These are phyloP conservation scores for Athene noctua DNA, from an alignment of 2,113 vertebrate species.

Conservation along the genomic window DNA sequence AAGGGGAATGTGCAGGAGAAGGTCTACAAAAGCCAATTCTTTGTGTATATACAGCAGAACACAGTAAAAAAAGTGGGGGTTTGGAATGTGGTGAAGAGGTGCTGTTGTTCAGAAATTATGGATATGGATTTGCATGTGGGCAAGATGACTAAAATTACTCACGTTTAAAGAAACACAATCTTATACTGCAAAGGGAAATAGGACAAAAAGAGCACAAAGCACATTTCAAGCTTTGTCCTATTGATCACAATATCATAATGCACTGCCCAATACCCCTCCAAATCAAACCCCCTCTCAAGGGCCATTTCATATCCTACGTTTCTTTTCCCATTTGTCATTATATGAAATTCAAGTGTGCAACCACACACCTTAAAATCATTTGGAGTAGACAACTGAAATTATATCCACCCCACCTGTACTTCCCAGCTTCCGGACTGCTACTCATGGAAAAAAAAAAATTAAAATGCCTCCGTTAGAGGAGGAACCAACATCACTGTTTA, in stretches of 20 bases:
- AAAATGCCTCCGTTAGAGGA: neutral
- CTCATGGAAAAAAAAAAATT: neutral
- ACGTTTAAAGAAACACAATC: neutral
- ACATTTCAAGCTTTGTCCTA: neutral
- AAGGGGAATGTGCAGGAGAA: neutral
- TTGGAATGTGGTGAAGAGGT: neutral
- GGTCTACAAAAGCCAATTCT: neutral
- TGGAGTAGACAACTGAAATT: neutral
- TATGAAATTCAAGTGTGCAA: neutral
- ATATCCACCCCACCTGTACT: neutral
- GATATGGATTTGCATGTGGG: neutral
- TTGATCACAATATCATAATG: neutral
- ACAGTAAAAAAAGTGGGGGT: neutral
- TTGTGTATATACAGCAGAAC: neutral
- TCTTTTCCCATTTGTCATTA: neutral
- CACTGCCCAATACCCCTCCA: neutral
- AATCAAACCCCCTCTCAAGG: neutral
- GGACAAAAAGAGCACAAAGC: neutral
- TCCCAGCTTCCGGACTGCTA: neutral
- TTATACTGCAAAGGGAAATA: neutral
- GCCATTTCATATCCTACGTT: neutral
- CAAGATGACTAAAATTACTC: neutral
- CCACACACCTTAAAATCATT: neutral
- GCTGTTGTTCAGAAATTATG: neutral
- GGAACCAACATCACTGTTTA: neutral